phyloP scores from a whole-genome alignment of 2,888 invertebrate genomes.

The Leucophenga montana region DNA sequence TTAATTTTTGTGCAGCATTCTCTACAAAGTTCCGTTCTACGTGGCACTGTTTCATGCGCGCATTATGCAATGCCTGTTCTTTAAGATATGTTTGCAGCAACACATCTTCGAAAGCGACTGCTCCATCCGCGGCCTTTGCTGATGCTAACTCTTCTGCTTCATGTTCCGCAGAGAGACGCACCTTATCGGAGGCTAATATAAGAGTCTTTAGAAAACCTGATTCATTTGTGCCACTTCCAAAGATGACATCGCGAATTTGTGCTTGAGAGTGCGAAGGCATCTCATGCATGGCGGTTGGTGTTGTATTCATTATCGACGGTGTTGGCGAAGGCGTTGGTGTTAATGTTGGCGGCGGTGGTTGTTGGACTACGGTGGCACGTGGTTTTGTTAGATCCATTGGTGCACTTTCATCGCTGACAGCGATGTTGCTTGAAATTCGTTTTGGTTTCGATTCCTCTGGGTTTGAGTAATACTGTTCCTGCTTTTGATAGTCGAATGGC shows the following conservation, averaged over 20 bases:
- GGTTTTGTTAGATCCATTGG: constrained; percentile 73
- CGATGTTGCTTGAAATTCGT: constrained; percentile 38
- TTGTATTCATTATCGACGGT: constrained; percentile 23
- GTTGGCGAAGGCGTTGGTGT: constrained; percentile 2
- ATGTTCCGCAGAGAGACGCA: constrained; percentile 62
- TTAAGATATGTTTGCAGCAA: constrained; percentile 83
- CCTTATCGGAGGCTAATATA: constrained; percentile 71
- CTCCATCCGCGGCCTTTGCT: constrained; percentile 50
- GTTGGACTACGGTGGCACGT: constrained; percentile 41
- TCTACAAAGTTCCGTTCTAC: constrained; percentile 39
- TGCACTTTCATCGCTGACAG: constrained; percentile 63
- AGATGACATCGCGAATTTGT: constrained; percentile 70
- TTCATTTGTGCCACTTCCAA: constrained; percentile 65
- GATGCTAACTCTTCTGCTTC: constrained; percentile 44
- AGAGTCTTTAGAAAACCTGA: constrained; percentile 70
- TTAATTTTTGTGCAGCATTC: constrained; percentile 21
- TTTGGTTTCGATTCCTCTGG: constrained; percentile 70
- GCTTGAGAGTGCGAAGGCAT: constrained; percentile 59
- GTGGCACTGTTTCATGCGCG: constrained; percentile 82
- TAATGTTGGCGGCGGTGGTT: not conserved
- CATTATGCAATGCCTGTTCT: constrained; percentile 81
- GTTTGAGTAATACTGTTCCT: constrained; percentile 73
- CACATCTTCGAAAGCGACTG: constrained; percentile 75
- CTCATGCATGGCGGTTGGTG: constrained; percentile 43
- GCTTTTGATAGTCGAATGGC: constrained; percentile 72